Percentiles rank a stretch among this genome's conserved stretches.
Evolutionary conservation across 2,113 vertebrate genomes (phyloP).

Genomic region (Xiphophorus couchianus): DNA sequence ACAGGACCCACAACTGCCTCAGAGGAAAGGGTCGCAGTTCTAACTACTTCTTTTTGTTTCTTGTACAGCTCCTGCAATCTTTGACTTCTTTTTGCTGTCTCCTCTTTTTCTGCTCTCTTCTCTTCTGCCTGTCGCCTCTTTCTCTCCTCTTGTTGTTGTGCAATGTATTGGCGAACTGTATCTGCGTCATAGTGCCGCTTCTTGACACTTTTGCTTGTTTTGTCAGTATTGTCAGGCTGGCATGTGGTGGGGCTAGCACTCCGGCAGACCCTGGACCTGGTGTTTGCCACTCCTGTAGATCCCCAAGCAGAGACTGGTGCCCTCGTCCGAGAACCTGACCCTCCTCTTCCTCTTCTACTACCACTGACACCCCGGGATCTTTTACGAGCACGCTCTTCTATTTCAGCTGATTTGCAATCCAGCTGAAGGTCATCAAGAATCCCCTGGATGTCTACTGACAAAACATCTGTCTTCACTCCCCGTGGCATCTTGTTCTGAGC

Average conservation of each 20-base stretch:
- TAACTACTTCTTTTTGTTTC: conserved; percentile 82
- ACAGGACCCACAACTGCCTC: conserved; percentile 72
- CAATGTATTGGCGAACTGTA: conserved; percentile 90
- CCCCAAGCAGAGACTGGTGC: conserved; percentile 59
- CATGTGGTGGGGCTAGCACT: conserved; percentile 86
- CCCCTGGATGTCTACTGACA: conserved; percentile 88
- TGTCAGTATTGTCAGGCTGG: conserved; percentile 75
- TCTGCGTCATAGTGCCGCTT: conserved; percentile 93
- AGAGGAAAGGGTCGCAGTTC: conserved; percentile 51
- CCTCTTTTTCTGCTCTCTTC: conserved; percentile 87
- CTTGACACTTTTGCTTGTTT: conserved; percentile 72
- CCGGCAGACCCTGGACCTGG: conserved; percentile 62
- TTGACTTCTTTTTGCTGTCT: conserved; percentile 75
- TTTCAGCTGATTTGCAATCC: conserved; percentile 70
- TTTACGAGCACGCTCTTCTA: conserved; percentile 59
- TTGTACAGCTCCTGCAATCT: conserved; percentile 94
- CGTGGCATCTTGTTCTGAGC: conserved; percentile 31
- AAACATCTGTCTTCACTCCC: conserved; percentile 79
- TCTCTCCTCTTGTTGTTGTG: conserved; percentile 91
- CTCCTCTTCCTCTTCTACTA: conserved; percentile 62
- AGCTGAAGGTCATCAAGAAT: conserved; percentile 93
- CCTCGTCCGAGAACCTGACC: conserved; percentile 67
- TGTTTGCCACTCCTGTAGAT: not conserved
- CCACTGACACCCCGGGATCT: conserved; percentile 39
- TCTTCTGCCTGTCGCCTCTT: conserved; percentile 89